phyloP scores from a whole-genome alignment of 2,797 vertebrate species.

The Malacoraja senta region DNA sequence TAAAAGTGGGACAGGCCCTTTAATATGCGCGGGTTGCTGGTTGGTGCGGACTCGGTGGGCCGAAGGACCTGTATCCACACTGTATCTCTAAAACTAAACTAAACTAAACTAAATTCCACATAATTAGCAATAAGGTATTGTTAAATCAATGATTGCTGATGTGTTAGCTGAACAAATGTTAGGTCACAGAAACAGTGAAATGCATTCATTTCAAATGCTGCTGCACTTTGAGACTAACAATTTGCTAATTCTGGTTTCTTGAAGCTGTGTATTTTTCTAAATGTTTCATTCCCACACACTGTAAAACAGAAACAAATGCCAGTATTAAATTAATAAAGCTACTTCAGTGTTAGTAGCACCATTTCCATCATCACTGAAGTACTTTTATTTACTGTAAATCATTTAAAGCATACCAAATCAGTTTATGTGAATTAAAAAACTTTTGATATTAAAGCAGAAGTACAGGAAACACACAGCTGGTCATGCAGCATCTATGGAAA shows the following conservation, averaged over 20 bases:
- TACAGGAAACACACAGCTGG: too few species aligned
- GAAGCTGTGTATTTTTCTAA: background rate
- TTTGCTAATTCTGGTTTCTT: background rate
- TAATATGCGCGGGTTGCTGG: too few species aligned
- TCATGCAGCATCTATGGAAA: too few species aligned
- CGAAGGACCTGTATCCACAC: too few species aligned
- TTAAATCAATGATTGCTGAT: background rate
- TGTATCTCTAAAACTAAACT: too few species aligned
- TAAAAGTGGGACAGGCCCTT: too few species aligned
- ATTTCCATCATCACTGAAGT: background rate
- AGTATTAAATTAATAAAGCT: background rate
- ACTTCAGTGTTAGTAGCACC: background rate
- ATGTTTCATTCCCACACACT: background rate
- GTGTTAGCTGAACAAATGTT: background rate
- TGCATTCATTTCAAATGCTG: background rate
- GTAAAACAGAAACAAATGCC: background rate
- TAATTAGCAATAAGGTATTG: slow-evolving; percentile 8
- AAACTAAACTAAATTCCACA: background rate
- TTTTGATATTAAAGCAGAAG: background rate
- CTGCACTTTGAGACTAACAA: background rate
- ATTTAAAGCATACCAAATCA: background rate
- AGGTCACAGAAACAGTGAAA: background rate
- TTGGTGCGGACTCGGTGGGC: too few species aligned
- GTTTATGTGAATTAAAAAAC: background rate
- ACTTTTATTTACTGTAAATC: background rate